Evolutionary conservation across 2,797 vertebrate genomes (phyloP).

Genomic region (Ctenochaetus hawaiiensis): DNA sequence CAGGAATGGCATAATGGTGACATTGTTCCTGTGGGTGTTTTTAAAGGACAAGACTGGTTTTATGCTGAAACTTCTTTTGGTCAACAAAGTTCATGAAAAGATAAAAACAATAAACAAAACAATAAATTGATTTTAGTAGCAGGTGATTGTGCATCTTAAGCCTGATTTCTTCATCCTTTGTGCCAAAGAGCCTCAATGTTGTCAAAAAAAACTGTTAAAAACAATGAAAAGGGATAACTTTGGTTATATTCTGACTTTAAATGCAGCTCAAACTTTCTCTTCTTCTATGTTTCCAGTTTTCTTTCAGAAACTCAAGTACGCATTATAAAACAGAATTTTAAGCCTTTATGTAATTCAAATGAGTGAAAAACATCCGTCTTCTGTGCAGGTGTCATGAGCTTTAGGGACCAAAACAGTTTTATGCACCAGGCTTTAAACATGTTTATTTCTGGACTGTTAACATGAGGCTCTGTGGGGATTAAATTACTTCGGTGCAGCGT

Average conservation of each 20-base stretch:
- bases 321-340: no score
- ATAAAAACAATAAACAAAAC: not conserved
- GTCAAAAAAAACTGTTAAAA: not conserved
- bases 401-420: no score
- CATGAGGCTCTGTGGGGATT: not conserved
- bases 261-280: no score
- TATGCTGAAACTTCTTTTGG: not conserved
- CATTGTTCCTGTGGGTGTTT: constrained; percentile 38
- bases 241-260: no score
- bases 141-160: not conserved
- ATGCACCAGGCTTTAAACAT: no score
- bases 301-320: no score
- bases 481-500: not conserved
- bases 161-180: not conserved
- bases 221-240: no score
- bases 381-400: no score
- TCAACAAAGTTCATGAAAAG: constrained; percentile 2
- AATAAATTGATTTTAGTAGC: not conserved
- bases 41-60: constrained; percentile 7
- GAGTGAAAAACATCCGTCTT: no score
- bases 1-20: constrained; percentile 33
- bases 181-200: constrained; percentile 2
- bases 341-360: no score
- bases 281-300: no score
- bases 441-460: no score